phyloP scores from a whole-genome alignment of 2,888 invertebrate species.

The Melikaiella ostensackeni region DNA sequence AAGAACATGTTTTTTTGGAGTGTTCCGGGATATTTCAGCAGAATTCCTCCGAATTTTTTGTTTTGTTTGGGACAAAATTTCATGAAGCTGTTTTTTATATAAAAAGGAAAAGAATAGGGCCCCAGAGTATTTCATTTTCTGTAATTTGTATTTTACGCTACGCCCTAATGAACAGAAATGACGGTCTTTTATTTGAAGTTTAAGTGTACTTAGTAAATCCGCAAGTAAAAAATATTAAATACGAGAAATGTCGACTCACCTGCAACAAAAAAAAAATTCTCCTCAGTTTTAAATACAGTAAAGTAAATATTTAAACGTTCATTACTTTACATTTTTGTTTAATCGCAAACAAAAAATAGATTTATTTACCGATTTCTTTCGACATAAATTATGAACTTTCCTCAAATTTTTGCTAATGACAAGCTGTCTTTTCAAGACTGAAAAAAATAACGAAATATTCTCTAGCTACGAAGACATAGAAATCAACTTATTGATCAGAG shows the following conservation, averaged over 20 bases:
- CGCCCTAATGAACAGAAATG: background rate
- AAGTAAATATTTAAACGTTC: too few species aligned
- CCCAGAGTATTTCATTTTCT: too few species aligned
- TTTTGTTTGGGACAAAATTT: too few species aligned
- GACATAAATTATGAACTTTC: background rate
- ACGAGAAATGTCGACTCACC: background rate
- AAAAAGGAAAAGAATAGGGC: too few species aligned
- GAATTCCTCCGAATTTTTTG: too few species aligned
- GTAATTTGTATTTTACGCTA: too few species aligned
- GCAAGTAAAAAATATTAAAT: background rate
- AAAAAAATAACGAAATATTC: background rate
- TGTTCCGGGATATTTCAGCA: too few species aligned
- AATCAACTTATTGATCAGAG: background rate
- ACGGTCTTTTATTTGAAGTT: background rate
- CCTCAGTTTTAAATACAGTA: background rate
- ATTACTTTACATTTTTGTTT: too few species aligned
- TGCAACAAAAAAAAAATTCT: conserved; percentile 7
- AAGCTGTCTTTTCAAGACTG: background rate
- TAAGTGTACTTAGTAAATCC: background rate
- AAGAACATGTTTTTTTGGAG: too few species aligned
- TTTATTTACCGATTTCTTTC: background rate
- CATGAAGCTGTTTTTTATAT: too few species aligned
- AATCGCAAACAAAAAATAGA: too few species aligned
- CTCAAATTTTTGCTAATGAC: background rate
- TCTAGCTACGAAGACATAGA: background rate